Conservation (phyloP, 2,888 invertebrate species). For the Craniophora ligustri region DNA sequence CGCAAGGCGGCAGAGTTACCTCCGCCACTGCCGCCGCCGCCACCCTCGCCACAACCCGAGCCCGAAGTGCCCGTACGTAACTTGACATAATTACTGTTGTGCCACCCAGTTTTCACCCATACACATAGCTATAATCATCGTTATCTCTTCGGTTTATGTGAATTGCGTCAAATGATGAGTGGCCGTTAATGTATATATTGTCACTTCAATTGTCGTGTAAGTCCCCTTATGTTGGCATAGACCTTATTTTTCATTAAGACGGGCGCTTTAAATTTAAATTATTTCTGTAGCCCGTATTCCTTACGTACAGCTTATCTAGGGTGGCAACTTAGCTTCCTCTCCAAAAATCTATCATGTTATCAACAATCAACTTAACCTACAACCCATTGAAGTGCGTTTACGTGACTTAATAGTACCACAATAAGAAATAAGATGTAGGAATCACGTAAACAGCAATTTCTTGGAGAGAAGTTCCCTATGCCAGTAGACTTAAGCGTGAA, state of each 20-base stretch:
- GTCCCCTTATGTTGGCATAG: neutral
- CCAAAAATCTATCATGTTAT: too few species aligned
- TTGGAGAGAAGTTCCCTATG: too few species aligned
- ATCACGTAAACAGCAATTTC: neutral
- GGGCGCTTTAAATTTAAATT: slow-evolving; percentile 1
- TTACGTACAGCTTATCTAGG: too few species aligned
- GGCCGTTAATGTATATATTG: neutral
- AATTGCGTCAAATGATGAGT: neutral
- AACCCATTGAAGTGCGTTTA: neutral
- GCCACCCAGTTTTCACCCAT: too few species aligned
- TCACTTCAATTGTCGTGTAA: neutral
- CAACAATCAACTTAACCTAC: neutral
- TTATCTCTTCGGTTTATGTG: too few species aligned
- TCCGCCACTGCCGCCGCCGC: slow-evolving; percentile 80
- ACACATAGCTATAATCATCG: too few species aligned
- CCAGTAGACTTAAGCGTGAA: too few species aligned
- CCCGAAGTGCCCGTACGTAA: slow-evolving; percentile 72
- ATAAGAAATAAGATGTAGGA: neutral
- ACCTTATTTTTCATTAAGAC: too few species aligned
- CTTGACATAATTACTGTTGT: too few species aligned
- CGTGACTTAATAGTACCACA: neutral
- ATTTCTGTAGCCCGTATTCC: neutral
- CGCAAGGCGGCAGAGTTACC: slow-evolving; percentile 80
- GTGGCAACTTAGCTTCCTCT: too few species aligned
- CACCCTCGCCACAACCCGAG: slow-evolving; percentile 80